Evolutionary conservation across 2,797 vertebrate genomes (phyloP).

Genomic region (Australoheros facetus): DNA sequence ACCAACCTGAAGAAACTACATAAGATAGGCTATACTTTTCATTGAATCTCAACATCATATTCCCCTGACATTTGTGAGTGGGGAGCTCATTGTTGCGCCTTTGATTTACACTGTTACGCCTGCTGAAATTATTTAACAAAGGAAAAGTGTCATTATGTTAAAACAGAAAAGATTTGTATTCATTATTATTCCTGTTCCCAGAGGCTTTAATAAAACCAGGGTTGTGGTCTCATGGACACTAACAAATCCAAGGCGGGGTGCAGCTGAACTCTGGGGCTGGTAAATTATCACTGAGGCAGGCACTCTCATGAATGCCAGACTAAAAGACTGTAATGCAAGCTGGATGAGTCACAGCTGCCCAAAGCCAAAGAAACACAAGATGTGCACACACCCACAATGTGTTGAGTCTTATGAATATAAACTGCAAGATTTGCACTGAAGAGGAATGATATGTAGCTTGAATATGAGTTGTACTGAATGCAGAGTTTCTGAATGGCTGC

Average conservation of each 20-base stretch:
- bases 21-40: background rate
- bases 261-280: constrained; percentile 10
- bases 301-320: constrained; percentile 37
- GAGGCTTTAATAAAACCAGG: constrained; percentile 3
- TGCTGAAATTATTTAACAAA: background rate
- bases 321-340: constrained; percentile 48
- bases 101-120: background rate
- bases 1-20: background rate
- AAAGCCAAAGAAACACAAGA: constrained; percentile 28
- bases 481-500: background rate
- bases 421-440: background rate
- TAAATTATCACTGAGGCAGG: constrained; percentile 35
- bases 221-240: background rate
- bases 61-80: background rate
- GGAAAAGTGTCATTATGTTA: background rate
- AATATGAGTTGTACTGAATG: background rate
- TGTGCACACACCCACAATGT: constrained; percentile 8
- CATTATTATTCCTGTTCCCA: constrained; percentile 8
- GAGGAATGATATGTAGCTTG: background rate
- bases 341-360: constrained; percentile 57
- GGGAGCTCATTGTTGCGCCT: constrained; percentile 1
- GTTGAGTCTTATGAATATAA: constrained; percentile 36
- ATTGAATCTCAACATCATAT: background rate
- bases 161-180: background rate
- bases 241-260: background rate